Evolutionary conservation across 2,888 invertebrate genomes (phyloP), one percentile per base, ranked within the genome.

Genomic region (Danaus chrysippus): DNA sequence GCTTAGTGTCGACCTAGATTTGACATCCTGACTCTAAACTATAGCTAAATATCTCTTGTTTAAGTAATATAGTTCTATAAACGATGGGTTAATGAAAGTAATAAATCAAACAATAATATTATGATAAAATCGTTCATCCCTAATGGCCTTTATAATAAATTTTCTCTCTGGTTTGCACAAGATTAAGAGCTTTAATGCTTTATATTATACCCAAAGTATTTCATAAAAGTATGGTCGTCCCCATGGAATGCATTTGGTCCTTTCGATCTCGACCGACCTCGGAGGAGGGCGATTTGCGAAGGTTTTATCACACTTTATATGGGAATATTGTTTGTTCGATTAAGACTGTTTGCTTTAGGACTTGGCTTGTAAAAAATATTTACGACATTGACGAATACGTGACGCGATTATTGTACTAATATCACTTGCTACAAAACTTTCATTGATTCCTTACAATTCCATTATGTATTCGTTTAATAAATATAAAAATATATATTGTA

Each of bases 311-410:
- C 76, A 78, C 73, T 77, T 79, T 77, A 76, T 78, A 76, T 73
- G 74, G 69, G 70, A 70, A 68, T 68, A 70, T 70, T 86, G 85
- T 87, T 86, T 86, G 79, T 71, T 76, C 79, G 73, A 75, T 77
- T 76, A 79, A 74, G 79, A 73, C 71, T 74, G 86, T 87, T 87
- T 87, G 79, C 77, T 84, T 83, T 84, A 86, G 86, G 68, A 73
- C 66, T 69, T 67, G 64, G 70, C 69, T 71, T 70, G 72, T 70
- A 65, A 79, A 64, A 78, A 83, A 84, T 82, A 86, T 87, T 84
- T 83, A 84, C 77, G 83, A 74, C 72, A 69, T 73, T 69, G 68
- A 68, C 65, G 17, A 65, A 62, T 67, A 69, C 64, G 70, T 69
- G 70, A 71, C 66, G 66, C 66, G 17, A 42, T 54, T 63, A 56